Evolutionary conservation across 2,888 invertebrate genomes (phyloP), one percentile per base, ranked within the genome.

Genomic region (Clostera curtula): DNA sequence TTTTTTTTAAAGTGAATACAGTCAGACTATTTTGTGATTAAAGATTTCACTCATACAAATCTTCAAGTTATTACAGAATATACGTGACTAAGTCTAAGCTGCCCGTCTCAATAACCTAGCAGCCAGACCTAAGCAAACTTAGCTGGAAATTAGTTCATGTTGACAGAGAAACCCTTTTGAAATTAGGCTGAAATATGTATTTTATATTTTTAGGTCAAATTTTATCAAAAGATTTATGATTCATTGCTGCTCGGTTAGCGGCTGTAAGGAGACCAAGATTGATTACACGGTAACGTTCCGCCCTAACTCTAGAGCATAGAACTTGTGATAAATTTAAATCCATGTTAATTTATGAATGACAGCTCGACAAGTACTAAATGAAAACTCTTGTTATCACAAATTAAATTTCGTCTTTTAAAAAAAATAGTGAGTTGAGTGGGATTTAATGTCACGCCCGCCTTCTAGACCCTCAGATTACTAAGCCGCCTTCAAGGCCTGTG

Each of bases 81-180:
- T 36, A 34, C 44, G 42, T 40, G 42, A 29, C 40, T 21, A 40
- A 43, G 29, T 43, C 35, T 9, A 22, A 24, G 25, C 36, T 39
- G 26, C 24, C 22, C 27, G 26, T 31, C 31, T 35, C 40, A 43
- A 41, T 36, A 36, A 34, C 32, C 28, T 27, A 12, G 15, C 29
- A 13, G 25, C 28, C 25, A 26, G 35, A 36, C 39, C 43, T 47
- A 39, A 31, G 14, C 25, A 41, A 38, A 43, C 38, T 41, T 41
- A 19, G 27, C 21, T 31, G 27, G 27, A 46, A 45, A 46, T 36
- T 35, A 38, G 43, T 31, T 30, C 25, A 40, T 40, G 34, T 43
- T 45, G 43, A 33, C 30, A 11, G 19, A 34, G 26, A 27, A 39
- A 41, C 43, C 43, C 38, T 36, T n/a, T 38, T 22, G 33, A 34